Conservation (phyloP, 2,113 vertebrate genomes). For the Phaethornis superciliosus region DNA sequence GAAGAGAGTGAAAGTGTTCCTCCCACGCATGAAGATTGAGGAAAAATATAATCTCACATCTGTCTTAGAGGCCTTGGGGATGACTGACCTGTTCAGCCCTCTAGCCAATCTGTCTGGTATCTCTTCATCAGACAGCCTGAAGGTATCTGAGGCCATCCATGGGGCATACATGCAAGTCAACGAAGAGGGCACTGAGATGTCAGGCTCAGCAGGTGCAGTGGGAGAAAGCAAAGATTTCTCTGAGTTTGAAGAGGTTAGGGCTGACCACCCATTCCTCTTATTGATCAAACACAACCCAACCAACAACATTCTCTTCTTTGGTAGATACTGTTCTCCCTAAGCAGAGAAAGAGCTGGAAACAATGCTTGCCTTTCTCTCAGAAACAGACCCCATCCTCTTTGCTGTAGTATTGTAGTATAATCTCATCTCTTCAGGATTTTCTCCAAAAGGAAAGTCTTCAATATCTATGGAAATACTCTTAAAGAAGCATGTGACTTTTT, state of each 20-base stretch:
- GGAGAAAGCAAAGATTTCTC: neutral
- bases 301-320: slow-evolving; percentile 67
- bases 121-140: slow-evolving; percentile 56
- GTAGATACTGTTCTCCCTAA: slow-evolving; percentile 69
- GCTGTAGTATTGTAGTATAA: neutral
- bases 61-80: slow-evolving; percentile 55
- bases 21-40: slow-evolving; percentile 75
- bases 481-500: neutral
- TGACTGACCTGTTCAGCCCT: slow-evolving; percentile 53
- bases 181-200: slow-evolving; percentile 64
- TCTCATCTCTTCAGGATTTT: neutral
- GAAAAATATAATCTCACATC: slow-evolving; percentile 50
- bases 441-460: neutral
- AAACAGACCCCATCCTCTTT: fast-evolving
- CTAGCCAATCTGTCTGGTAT: slow-evolving; percentile 78
- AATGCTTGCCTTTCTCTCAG: neutral
- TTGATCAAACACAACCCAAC: slow-evolving; percentile 66
- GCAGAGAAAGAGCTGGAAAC: neutral
- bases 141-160: slow-evolving; percentile 61
- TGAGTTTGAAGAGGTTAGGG: slow-evolving; percentile 43
- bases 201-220: neutral
- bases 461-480: neutral
- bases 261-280: slow-evolving; percentile 71
- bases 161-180: slow-evolving; percentile 65
- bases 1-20: slow-evolving; percentile 57